Conservation (phyloP, 2,113 vertebrate species). For the Lamprotornis superbus region DNA sequence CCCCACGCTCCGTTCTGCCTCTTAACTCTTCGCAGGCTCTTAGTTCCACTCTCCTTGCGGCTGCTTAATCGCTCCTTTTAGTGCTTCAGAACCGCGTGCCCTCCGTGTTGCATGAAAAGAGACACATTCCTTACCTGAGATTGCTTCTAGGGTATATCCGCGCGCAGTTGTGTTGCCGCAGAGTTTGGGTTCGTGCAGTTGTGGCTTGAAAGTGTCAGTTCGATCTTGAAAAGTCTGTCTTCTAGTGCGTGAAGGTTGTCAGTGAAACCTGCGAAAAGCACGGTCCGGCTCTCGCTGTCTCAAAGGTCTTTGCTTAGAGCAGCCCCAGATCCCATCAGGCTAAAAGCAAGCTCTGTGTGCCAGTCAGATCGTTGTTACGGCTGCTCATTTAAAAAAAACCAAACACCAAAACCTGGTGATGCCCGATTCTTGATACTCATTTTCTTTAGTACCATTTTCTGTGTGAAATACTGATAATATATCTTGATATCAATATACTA, state of each 20-base stretch:
- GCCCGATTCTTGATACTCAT: fast-evolving
- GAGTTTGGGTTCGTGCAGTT: neutral
- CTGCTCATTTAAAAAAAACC: neutral
- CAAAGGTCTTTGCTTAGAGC: neutral
- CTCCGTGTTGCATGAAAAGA: neutral
- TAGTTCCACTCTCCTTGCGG: fast-evolving
- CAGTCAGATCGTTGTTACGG: neutral
- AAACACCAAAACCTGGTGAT: neutral
- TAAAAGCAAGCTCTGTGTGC: neutral
- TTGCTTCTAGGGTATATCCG: fast-evolving
- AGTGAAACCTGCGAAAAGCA: neutral
- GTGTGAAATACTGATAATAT: neutral
- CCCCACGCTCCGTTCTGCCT: neutral
- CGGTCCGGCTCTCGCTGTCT: neutral
- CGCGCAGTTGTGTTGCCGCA: fast-evolving
- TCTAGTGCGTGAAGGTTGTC: neutral
- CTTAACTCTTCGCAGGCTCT: fast-evolving
- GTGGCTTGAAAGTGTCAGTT: fast-evolving
- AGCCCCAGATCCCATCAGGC: neutral
- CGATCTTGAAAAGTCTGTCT: neutral
- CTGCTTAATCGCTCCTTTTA: neutral
- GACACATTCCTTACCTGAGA: fast-evolving
- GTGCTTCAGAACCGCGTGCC: too few relatives aligned
- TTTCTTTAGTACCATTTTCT: neutral
- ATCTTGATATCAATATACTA: neutral